Conservation (phyloP, 2,888 invertebrate species). For the Erannis defoliaria region DNA sequence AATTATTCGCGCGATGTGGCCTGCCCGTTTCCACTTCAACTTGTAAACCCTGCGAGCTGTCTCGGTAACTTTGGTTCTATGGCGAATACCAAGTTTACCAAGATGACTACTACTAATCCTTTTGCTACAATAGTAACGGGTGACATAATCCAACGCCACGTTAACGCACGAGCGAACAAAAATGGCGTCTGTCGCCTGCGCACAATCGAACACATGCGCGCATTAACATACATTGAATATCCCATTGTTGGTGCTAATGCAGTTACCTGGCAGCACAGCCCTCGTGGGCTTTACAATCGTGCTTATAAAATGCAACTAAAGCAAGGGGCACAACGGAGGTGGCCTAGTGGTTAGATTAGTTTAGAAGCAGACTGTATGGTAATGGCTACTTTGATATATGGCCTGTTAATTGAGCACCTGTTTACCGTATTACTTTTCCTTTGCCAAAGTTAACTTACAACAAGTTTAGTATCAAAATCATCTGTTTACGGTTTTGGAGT, state of each 20-base stretch:
- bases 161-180: slow-evolving; percentile 52
- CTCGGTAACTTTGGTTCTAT: too few relatives aligned
- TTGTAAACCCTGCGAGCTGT: too few relatives aligned
- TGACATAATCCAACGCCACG: slow-evolving; percentile 61
- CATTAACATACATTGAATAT: slow-evolving; percentile 78
- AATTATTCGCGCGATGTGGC: too few relatives aligned
- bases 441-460: too few relatives aligned
- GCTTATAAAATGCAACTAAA: slow-evolving; percentile 3
- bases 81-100: slow-evolving; percentile 14
- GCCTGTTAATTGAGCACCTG: too few relatives aligned
- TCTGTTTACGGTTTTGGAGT: too few relatives aligned
- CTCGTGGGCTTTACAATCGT: slow-evolving; percentile 35
- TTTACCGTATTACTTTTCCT: too few relatives aligned
- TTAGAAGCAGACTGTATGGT: too few relatives aligned
- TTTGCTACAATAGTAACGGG: slow-evolving; percentile 64
- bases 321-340: background rate
- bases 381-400: too few relatives aligned
- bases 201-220: slow-evolving; percentile 70
- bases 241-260: slow-evolving; percentile 80
- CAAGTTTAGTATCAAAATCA: too few relatives aligned
- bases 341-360: background rate
- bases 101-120: slow-evolving; percentile 56
- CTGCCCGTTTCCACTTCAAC: too few relatives aligned
- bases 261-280: slow-evolving; percentile 65
- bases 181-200: slow-evolving; percentile 66